Conservation (phyloP, 2,113 vertebrate species). For the Sinocyclocheilus anshuiensis region DNA sequence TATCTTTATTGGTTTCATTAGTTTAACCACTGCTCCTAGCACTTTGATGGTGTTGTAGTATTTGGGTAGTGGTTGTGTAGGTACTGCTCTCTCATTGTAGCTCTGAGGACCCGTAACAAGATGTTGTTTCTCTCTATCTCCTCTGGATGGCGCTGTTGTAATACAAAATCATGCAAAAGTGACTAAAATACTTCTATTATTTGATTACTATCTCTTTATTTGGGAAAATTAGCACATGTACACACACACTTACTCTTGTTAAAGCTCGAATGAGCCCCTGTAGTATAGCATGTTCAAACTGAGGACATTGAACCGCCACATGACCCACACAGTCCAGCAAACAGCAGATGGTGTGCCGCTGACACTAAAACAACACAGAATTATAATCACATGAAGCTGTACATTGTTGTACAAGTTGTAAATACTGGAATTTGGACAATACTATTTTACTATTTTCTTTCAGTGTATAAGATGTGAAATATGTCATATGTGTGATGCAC, state of each 20-base stretch:
- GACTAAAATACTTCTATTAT: neutral
- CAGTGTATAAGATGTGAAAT: too few species aligned
- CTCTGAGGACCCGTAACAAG: slow-evolving; percentile 67
- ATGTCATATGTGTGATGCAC: too few species aligned
- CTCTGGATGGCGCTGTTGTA: slow-evolving; percentile 63
- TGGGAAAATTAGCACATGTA: neutral
- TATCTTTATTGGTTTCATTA: slow-evolving; percentile 31
- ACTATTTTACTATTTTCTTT: too few species aligned
- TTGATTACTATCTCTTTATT: neutral
- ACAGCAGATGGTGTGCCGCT: slow-evolving; percentile 75
- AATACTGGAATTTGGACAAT: too few species aligned
- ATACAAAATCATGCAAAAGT: slow-evolving; percentile 14
- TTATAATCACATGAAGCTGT: neutral
- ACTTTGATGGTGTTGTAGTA: neutral
- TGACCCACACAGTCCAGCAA: slow-evolving; percentile 75
- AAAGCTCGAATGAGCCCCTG: slow-evolving; percentile 70
- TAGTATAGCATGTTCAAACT: slow-evolving; percentile 73
- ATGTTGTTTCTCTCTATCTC: slow-evolving; percentile 56
- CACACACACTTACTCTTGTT: slow-evolving; percentile 70
- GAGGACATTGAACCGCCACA: slow-evolving; percentile 72
- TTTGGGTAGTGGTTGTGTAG: slow-evolving; percentile 44
- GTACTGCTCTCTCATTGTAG: slow-evolving; percentile 62
- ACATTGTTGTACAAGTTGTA: too few species aligned
- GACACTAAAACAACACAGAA: slow-evolving; percentile 63
- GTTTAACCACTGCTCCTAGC: neutral